phyloP scores from a whole-genome alignment of 2,113 vertebrate species.

The Stegastes partitus region DNA sequence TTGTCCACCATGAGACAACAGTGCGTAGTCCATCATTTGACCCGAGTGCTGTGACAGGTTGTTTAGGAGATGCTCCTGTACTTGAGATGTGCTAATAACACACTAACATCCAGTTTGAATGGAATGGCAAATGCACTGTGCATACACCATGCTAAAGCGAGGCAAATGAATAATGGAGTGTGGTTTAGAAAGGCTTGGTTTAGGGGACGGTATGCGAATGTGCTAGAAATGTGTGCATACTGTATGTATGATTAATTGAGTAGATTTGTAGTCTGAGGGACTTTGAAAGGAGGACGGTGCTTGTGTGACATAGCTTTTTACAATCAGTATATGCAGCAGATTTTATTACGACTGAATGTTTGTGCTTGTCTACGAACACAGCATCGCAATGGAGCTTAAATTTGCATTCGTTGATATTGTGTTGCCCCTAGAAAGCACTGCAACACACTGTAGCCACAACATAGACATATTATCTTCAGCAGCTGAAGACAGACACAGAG shows the following conservation, averaged over 20 bases:
- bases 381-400: neutral
- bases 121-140: conserved; percentile 42
- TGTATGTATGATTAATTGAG: conserved; percentile 69
- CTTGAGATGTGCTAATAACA: conserved; percentile 42
- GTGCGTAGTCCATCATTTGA: conserved; percentile 40
- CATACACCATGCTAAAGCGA: conserved; percentile 26
- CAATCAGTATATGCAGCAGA: neutral
- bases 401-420: neutral
- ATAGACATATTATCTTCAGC: too few relatives aligned
- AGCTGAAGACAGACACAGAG: too few relatives aligned
- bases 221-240: conserved; percentile 46
- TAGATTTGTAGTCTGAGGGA: conserved; percentile 43
- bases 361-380: neutral
- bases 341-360: neutral
- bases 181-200: conserved; percentile 53
- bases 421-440: too few relatives aligned
- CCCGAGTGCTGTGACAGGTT: conserved; percentile 43
- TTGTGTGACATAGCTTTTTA: conserved; percentile 22
- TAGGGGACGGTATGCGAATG: conserved; percentile 49
- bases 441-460: too few relatives aligned
- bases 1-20: conserved; percentile 9
- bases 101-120: conserved; percentile 36
- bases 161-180: conserved; percentile 75
- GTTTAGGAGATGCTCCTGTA: conserved; percentile 39
- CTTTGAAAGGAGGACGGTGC: conserved; percentile 36